Percentiles rank a stretch among this genome's conserved stretches.
Evolutionary conservation across 2,797 vertebrate genomes (phyloP).

Genomic region (Rousettus madagascariensis): DNA sequence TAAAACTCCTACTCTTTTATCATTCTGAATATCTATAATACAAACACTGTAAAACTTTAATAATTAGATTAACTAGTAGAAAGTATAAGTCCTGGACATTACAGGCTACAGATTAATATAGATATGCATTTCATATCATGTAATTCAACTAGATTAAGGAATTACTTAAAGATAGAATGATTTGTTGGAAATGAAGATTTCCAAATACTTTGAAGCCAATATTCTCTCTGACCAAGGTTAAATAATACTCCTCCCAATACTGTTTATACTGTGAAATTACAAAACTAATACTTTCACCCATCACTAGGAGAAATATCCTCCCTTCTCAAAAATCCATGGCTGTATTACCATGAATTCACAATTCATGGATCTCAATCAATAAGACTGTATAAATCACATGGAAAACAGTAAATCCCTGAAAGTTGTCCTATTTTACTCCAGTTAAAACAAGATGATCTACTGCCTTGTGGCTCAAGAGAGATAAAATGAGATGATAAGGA

Average conservation of each 20-base stretch:
- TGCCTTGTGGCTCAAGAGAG: not conserved
- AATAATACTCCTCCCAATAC: not conserved
- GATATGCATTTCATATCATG: not conserved
- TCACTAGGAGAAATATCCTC: not conserved
- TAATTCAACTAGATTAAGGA: not conserved
- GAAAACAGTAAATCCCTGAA: not conserved
- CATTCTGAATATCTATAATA: constrained; percentile 19
- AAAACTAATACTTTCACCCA: not conserved
- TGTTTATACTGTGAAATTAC: not conserved
- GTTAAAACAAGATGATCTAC: not conserved
- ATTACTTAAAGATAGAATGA: not conserved
- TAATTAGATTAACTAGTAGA: not conserved
- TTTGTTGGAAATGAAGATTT: not conserved
- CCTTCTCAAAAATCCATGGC: not conserved
- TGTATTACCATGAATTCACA: not conserved
- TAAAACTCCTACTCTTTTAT: constrained; percentile 29
- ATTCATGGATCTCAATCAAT: not conserved
- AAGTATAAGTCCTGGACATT: not conserved
- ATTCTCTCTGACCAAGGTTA: not conserved
- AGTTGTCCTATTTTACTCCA: not conserved
- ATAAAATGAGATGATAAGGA: not conserved
- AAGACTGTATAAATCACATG: not conserved
- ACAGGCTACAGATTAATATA: not conserved
- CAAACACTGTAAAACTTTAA: not conserved
- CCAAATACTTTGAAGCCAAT: not conserved